Conservation (phyloP, 2,888 invertebrate species). For the Palloptera scutellata region DNA sequence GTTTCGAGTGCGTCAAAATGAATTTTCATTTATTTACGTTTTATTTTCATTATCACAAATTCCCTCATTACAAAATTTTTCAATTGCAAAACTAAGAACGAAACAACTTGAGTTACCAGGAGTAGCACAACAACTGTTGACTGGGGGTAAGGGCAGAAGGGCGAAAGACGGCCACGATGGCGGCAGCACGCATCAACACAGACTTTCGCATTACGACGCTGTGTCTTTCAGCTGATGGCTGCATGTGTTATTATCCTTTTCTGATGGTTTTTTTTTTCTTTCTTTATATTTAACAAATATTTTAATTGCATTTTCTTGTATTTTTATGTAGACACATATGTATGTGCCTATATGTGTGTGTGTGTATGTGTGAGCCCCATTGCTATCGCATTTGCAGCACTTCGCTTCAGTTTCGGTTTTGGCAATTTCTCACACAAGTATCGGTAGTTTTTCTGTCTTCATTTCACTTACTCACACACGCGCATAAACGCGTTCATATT, state of each 20-base stretch:
- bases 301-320: constrained; percentile 48
- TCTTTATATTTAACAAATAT: constrained; percentile 41
- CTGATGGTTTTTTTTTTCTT: constrained; percentile 15
- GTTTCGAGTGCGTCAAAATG: too few relatives aligned
- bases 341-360: constrained; percentile 13
- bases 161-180: too few relatives aligned
- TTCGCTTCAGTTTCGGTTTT: background rate
- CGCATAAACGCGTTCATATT: background rate
- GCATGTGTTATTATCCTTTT: constrained; percentile 29
- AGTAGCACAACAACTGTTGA: too few relatives aligned
- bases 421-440: background rate
- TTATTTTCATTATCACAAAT: too few relatives aligned
- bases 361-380: constrained; percentile 5
- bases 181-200: too few relatives aligned
- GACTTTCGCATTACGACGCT: too few relatives aligned
- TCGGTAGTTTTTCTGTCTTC: background rate
- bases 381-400: background rate
- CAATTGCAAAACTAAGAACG: too few relatives aligned
- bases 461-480: background rate
- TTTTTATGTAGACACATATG: constrained; percentile 9
- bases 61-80: too few relatives aligned
- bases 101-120: too few relatives aligned
- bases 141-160: too few relatives aligned
- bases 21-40: too few relatives aligned
- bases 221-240: background rate